Evolutionary conservation across 2,888 invertebrate genomes (phyloP), one percentile per base, ranked within the genome.

Genomic region (Serrognathus titanus): DNA sequence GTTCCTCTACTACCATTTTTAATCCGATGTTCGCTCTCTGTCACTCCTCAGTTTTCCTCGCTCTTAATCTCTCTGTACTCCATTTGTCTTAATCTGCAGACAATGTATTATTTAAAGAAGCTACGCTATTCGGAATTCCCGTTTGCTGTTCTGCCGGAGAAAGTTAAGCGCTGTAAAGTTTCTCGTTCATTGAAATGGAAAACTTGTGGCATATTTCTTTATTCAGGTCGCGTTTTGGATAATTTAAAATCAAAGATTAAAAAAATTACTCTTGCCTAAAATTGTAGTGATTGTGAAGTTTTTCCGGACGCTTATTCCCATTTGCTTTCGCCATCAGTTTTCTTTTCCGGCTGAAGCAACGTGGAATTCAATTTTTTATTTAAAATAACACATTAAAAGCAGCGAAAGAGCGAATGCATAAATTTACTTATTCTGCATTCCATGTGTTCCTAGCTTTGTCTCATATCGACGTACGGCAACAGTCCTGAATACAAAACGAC

Each of bases 31-130:
- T 43, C 51, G 48, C 40, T 48, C 51, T 51, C 45, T 39, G 49
- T 55, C 63, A 59, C 58, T 61, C 60, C 53, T 36, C 53, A 48
- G 54, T 50, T 62, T 59, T 63, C 64, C 60, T 60, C 59, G 66
- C 69, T 59, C 65, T 75, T 74, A 74, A 75, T 75, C 75, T 73
- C 71, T 72, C 74, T 68, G 70, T 65, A 72, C 73, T 74, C 75
- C 76, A 77, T 77, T 77, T 77, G 75, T 77, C 76, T 77, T 77
- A 76, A 77, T 77, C 76, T 75, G 67, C 70, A 70, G 72, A 73
- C 75, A 73, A 76, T 77, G 75, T 75, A 76, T 77, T 77, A 77
- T 77, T 77, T 76, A 77, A 75, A 74, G 72, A 72, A 67, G 62
- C 59, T 59, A 55, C 56, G 59, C 62, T 62, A 60, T 63, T 62